phyloP scores from a whole-genome alignment of 2,888 invertebrate species.

The Acrobasis suavella region DNA sequence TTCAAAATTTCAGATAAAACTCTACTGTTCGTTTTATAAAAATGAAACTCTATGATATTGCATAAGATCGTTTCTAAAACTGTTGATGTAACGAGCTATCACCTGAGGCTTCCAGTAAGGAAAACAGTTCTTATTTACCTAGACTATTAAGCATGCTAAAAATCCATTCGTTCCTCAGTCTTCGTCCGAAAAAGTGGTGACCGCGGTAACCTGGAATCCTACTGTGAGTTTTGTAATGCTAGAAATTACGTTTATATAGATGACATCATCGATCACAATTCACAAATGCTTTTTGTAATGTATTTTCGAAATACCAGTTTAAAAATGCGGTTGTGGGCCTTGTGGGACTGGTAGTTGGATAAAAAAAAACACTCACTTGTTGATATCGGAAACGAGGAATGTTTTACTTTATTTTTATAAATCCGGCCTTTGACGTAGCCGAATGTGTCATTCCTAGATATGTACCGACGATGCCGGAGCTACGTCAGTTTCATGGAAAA shows the following conservation, averaged over 20 bases:
- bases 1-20: not conserved
- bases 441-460: too few species aligned
- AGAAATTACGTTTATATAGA: constrained; percentile 1
- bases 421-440: too few species aligned
- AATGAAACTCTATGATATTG: constrained; percentile 19
- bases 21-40: constrained; percentile 3
- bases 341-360: not conserved
- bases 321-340: not conserved
- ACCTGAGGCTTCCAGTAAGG: constrained; percentile 31
- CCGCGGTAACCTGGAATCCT: constrained; percentile 25
- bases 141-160: constrained; percentile 44
- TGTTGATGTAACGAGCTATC: constrained; percentile 36
- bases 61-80: constrained; percentile 34
- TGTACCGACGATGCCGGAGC: too few species aligned
- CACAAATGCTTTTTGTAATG: not conserved
- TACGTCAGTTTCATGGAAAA: too few species aligned
- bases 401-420: not conserved
- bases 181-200: constrained; percentile 15
- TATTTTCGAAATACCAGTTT: not conserved
- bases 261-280: constrained; percentile 10
- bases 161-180: constrained; percentile 31
- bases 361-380: not conserved
- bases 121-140: constrained; percentile 42
- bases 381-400: not conserved
- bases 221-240: constrained; percentile 10